Base-by-base conservation (phyloP, 2,113 vertebrate species). In the Passer montanus region DNA sequence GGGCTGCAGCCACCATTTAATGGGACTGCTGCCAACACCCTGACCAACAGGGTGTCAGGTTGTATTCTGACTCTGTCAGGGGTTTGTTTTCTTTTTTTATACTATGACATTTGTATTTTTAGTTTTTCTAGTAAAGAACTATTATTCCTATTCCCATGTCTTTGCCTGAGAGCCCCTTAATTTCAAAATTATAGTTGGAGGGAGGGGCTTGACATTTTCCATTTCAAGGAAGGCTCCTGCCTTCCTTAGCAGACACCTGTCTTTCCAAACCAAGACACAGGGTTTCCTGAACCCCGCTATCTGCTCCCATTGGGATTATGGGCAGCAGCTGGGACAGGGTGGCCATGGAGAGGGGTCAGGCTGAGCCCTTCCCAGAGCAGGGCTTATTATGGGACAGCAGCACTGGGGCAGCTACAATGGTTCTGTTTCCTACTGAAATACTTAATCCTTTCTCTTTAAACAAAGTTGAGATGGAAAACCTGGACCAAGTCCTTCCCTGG, bases 351-450 rank as follows among this genome's bases (percentile, higher is more conserved):
- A 7, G 49, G 13, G 28, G 23, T 11, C 52, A 53, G 41, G 24
- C 50, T 56, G 41, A 70, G 21, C 46, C 18, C 11, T 56, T 55
- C 21, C 10, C 18, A 23, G 17, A 70, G 62, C 3, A 11, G 30
- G 41, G 59, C 58, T 84, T 19, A 10, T 0, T 3, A 23, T 10
- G 28, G 37, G 37, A 27, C 20, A 30, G 75, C 39, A 60, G 72
- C 44, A 22, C 33, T 19, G 13, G 30, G 15, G 17, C 0, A 1
- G 33, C 41, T 41, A 19, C 5, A 3, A 0, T 31, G 14, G 2
- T 52, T 52, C 30, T 31, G 24, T 44, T 77, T 26, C 37, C 37
- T 22, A 23, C 15, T 41, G 23, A 55, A 93, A 79, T 31, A 21
- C 19, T 64, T 27, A 5, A n/a, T 23, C 9, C 20, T 77, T 55